phyloP scores from a whole-genome alignment of 2,797 vertebrate genomes.

The Oreochromis mossambicus region DNA sequence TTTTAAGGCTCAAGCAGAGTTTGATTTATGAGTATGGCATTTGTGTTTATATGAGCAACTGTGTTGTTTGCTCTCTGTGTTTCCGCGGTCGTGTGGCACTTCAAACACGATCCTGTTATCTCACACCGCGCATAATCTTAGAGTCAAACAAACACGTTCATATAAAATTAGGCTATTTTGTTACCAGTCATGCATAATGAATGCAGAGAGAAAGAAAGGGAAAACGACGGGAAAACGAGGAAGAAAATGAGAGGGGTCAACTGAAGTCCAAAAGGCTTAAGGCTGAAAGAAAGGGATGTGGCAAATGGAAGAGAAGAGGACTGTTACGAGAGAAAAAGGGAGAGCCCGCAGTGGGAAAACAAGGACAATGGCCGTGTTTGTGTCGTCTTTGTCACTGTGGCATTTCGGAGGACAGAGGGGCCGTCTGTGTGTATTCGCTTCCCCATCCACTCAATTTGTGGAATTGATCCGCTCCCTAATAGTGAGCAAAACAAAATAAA shows the following conservation, averaged over 20 bases:
- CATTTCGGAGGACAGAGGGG: slow-evolving; percentile 49
- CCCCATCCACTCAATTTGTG: slow-evolving; percentile 63
- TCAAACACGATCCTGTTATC: neutral
- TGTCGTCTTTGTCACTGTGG: slow-evolving; percentile 55
- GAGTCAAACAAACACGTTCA: neutral
- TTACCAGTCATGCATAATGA: slow-evolving; percentile 1
- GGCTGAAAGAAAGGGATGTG: slow-evolving; percentile 40
- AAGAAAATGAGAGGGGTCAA: slow-evolving; percentile 32
- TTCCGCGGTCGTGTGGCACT: neutral
- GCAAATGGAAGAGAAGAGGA: slow-evolving; percentile 34
- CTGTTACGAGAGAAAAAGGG: neutral
- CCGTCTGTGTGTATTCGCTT: slow-evolving; percentile 9
- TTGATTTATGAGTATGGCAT: neutral
- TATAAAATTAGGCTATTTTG: neutral
- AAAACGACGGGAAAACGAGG: neutral
- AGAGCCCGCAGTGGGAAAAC: slow-evolving; percentile 17
- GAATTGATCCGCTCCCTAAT: slow-evolving; percentile 64
- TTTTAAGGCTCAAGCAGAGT: neutral
- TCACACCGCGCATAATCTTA: neutral
- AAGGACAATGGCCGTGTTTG: slow-evolving; percentile 50
- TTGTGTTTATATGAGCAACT: neutral
- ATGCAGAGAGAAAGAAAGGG: neutral
- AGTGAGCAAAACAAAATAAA: slow-evolving; percentile 40
- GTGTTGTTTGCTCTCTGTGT: neutral
- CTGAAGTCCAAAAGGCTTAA: slow-evolving; percentile 49